A percentile compares a stretch with the other conserved stretches of the same genome.
phyloP scores from a whole-genome alignment of 2,888 invertebrate genomes.

The Trypoxylon attenuatum region DNA sequence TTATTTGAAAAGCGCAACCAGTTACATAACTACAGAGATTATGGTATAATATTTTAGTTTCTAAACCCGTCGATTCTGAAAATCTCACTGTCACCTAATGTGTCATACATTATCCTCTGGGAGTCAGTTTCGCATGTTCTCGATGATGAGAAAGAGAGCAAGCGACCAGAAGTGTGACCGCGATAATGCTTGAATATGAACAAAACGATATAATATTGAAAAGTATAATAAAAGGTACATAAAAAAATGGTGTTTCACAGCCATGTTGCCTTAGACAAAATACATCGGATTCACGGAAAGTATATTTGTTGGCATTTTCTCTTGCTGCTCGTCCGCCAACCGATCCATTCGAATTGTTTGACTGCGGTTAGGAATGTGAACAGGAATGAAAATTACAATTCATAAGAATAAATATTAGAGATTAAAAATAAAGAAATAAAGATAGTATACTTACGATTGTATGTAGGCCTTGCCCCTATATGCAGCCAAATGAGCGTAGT shows the following conservation, averaged over 20 bases:
- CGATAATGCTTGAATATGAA: no score
- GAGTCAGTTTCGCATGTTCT: no score
- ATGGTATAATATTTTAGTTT: no score
- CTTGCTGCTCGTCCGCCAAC: constrained; percentile 76
- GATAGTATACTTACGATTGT: constrained; percentile 70
- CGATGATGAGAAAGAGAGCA: no score
- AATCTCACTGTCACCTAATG: no score
- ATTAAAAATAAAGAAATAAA: not conserved
- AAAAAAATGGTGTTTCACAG: not conserved
- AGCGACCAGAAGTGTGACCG: no score
- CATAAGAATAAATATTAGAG: not conserved
- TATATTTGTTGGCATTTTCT: constrained; percentile 77
- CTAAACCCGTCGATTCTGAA: no score
- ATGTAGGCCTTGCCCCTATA: constrained; percentile 80
- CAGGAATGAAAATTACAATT: not conserved
- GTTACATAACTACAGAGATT: no score
- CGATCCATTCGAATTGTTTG: constrained; percentile 75
- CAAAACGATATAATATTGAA: no score
- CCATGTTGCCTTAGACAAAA: constrained; percentile 77
- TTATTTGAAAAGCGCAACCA: no score
- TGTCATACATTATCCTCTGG: no score
- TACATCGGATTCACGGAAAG: constrained; percentile 80
- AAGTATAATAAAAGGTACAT: no score
- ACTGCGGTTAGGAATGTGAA: constrained; percentile 64
- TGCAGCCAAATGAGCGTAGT: constrained; percentile 91